phyloP scores from a whole-genome alignment of 2,113 vertebrate species.

The Erythrolamprus reginae region DNA sequence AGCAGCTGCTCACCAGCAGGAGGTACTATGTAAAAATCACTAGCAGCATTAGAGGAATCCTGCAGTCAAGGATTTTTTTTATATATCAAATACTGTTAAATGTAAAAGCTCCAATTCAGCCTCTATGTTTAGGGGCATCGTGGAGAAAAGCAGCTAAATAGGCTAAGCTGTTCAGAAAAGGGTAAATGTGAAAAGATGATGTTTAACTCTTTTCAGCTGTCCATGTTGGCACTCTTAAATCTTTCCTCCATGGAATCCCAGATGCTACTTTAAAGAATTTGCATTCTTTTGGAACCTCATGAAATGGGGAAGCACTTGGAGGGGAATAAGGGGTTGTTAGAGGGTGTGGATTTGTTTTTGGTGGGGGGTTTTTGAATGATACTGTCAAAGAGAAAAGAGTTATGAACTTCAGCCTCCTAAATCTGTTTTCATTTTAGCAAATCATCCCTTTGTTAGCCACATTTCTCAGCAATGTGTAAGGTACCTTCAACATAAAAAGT shows the following conservation, averaged over 20 bases:
- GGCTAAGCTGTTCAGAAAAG: not conserved
- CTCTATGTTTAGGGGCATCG: not conserved
- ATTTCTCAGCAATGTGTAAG: not conserved
- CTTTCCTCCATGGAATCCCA: not conserved
- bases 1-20: not conserved
- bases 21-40: not conserved
- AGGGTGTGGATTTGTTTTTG: too few relatives aligned
- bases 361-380: not conserved
- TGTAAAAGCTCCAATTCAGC: not conserved
- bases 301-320: not conserved
- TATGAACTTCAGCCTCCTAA: not conserved
- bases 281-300: not conserved
- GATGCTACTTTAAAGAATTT: not conserved
- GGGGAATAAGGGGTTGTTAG: not conserved
- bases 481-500: not conserved
- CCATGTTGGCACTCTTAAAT: not conserved
- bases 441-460: not conserved
- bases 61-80: not conserved
- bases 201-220: not conserved
- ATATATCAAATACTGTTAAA: not conserved
- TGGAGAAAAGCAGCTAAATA: not conserved
- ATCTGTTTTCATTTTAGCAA: not conserved
- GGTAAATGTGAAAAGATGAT: not conserved
- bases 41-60: not conserved
- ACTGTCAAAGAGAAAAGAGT: not conserved